Base-by-base conservation (phyloP, 2,888 invertebrate species). In the Acanthopleura granulata region DNA sequence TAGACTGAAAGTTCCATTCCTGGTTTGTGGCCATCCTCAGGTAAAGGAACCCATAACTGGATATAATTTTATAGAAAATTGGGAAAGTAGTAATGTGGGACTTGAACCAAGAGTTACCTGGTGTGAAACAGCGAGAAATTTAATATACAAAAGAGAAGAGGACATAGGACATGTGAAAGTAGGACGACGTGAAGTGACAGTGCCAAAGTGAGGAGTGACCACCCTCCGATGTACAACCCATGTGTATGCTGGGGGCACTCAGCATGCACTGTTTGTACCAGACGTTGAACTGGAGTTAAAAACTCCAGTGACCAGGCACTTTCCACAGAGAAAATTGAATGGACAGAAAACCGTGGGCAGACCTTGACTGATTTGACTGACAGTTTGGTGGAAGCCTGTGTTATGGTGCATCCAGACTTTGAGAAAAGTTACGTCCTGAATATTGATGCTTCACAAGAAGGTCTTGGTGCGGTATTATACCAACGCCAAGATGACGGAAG, bases 401-500 rank as follows among this genome's bases (percentile, higher is more conserved):
- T 66, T 1, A 66, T 66, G 69, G 69, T 12, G 9, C 14, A 66
- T 27, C 69, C 69, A 66, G 69, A 66, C 27, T 66, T 66, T 66
- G 69, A 66, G 12, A 66, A 66, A 14, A 4, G n/a, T 9, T 66
- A 66, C 12, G 12, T 14, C 30, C 16, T 72, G 11, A 40, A 62
- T 22, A 29, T 73, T 27, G 91, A 91, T 82, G 91, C 89, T 6
- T 66, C 27, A 6, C 69, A 66, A 22, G 16, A 29, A 3, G 69
- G 69, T 3, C 69, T 66, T 25, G 25, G 66, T 73, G 71, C 61
- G 0, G 88, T 90, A 16, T 57, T 83, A 25, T 79, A 78, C 50
- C 84, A 84, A 51, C 50, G 51, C 16, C 70, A 72, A n/a, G 61
- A 51, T 18, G 40, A 77, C 66, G 80, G 79, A 1, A 62, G 49